Conservation (phyloP, 2,113 vertebrate genomes). For the Prinia subflava region DNA sequence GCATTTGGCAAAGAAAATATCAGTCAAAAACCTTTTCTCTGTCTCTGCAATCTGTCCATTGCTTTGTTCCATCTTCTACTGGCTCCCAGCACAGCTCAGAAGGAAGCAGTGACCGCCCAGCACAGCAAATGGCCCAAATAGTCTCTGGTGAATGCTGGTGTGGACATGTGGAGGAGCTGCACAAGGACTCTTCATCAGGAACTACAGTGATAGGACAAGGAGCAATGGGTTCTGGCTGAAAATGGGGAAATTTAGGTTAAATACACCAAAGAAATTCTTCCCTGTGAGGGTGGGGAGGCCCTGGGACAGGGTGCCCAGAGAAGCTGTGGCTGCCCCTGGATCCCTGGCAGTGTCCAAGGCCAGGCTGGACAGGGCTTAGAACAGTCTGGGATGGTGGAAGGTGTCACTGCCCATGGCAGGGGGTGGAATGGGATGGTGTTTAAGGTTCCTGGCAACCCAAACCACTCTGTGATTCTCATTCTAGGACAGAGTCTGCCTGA, state of each 20-base stretch:
- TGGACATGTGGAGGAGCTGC: background rate
- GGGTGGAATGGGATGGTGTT: background rate
- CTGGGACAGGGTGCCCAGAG: no score
- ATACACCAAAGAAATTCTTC: background rate
- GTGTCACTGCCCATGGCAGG: background rate
- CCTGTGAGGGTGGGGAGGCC: no score
- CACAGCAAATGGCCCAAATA: background rate
- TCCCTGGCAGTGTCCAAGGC: background rate
- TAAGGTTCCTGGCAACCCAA: background rate
- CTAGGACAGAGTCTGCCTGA: background rate
- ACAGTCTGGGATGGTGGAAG: rapidly evolving
- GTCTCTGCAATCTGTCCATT: background rate
- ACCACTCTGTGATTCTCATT: background rate
- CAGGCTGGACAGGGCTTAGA: rapidly evolving
- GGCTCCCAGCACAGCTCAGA: background rate
- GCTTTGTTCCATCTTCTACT: background rate
- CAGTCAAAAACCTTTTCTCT: background rate
- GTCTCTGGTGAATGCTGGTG: background rate
- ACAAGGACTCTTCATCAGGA: background rate
- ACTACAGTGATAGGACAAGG: background rate
- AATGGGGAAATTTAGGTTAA: background rate
- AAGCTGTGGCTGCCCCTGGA: background rate
- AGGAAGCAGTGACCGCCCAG: background rate
- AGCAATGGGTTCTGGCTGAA: background rate
- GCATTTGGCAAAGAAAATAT: background rate